Evolutionary conservation across 2,797 vertebrate species (phyloP).

Genomic region (Anniella stebbinsi): DNA sequence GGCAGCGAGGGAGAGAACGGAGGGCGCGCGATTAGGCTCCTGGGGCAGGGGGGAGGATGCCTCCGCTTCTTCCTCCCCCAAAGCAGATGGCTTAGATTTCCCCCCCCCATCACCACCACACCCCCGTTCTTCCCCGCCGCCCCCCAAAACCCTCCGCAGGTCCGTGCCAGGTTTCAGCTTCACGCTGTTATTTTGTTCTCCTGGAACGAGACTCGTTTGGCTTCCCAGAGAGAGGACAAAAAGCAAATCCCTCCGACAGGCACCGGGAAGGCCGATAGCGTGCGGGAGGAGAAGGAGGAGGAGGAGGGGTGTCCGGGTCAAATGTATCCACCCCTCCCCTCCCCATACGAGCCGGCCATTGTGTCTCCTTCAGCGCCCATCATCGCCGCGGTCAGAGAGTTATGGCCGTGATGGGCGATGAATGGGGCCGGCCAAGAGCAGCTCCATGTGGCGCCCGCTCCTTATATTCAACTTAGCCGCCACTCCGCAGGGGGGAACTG

Average conservation of each 20-base stretch:
- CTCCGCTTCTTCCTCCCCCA: slow-evolving; percentile 64
- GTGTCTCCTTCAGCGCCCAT: slow-evolving; percentile 89
- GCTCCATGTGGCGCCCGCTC: slow-evolving; percentile 92
- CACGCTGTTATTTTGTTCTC: slow-evolving; percentile 89
- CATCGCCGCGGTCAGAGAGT: slow-evolving; percentile 88
- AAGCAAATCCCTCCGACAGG: slow-evolving; percentile 91
- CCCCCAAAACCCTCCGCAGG: slow-evolving; percentile 54
- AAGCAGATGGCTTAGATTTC: slow-evolving; percentile 92
- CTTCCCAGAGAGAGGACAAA: slow-evolving; percentile 86
- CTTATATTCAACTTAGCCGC: slow-evolving; percentile 93
- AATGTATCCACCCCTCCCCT: slow-evolving; percentile 86
- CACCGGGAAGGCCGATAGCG: slow-evolving; percentile 73
- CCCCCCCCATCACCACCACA: too few relatives aligned
- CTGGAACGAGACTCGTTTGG: slow-evolving; percentile 87
- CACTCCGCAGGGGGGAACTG: slow-evolving; percentile 85
- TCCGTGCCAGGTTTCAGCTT: slow-evolving; percentile 84
- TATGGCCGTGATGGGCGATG: slow-evolving; percentile 83
- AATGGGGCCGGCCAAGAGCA: slow-evolving; percentile 83
- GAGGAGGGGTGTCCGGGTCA: slow-evolving; percentile 80
- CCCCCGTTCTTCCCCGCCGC: not conserved
- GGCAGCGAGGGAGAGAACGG: too few relatives aligned
- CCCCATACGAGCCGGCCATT: slow-evolving; percentile 79
- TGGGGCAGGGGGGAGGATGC: not conserved
- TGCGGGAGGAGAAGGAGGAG: fast-evolving
- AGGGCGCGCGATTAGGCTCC: not conserved